These are phyloP conservation scores for Orestias chungarensis DNA, from an alignment of 2,797 vertebrate genomes.

Conservation along the genomic window DNA sequence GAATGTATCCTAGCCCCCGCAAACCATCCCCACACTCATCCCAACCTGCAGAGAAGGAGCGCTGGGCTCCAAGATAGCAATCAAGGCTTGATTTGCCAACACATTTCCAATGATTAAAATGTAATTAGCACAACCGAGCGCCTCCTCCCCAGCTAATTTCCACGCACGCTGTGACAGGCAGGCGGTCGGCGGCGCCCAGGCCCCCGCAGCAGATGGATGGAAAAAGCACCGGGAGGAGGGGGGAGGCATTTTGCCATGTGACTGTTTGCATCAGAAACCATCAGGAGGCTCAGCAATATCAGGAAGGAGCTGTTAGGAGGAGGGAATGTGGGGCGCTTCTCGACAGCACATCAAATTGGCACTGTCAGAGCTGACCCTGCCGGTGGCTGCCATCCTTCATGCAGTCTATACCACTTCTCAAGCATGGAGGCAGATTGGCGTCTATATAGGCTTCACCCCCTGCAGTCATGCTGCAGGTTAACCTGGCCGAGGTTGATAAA, in stretches of 20 bases:
- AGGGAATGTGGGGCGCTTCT: slow-evolving; percentile 82
- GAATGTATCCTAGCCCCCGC: slow-evolving; percentile 65
- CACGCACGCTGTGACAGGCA: slow-evolving; percentile 99
- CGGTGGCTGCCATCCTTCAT: slow-evolving; percentile 93
- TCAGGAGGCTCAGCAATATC: slow-evolving; percentile 90
- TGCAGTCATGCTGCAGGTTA: slow-evolving; percentile 59
- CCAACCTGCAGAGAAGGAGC: slow-evolving; percentile 90
- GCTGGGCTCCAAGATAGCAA: slow-evolving; percentile 95
- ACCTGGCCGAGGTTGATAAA: slow-evolving; percentile 65
- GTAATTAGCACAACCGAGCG: slow-evolving; percentile 99
- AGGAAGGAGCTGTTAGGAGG: slow-evolving; percentile 66
- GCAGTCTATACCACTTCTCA: slow-evolving; percentile 82
- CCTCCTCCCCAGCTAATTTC: slow-evolving; percentile 99
- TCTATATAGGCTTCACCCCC: slow-evolving; percentile 81
- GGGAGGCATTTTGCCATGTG: slow-evolving; percentile 93
- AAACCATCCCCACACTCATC: slow-evolving; percentile 76
- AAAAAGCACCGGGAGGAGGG: slow-evolving; percentile 72
- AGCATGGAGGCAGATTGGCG: slow-evolving; percentile 67
- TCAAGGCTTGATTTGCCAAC: slow-evolving; percentile 99
- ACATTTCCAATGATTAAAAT: slow-evolving; percentile 99
- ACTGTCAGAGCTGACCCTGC: slow-evolving; percentile 90
- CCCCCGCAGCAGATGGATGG: slow-evolving; percentile 99
- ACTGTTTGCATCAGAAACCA: slow-evolving; percentile 98
- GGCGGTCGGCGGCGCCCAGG: slow-evolving; percentile 91
- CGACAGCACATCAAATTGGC: slow-evolving; percentile 93